A percentile compares a stretch with the other conserved stretches of the same genome.
These are phyloP conservation scores for Danio rerio DNA, from an alignment of 2,113 vertebrate species.

Conservation along the genomic window DNA sequence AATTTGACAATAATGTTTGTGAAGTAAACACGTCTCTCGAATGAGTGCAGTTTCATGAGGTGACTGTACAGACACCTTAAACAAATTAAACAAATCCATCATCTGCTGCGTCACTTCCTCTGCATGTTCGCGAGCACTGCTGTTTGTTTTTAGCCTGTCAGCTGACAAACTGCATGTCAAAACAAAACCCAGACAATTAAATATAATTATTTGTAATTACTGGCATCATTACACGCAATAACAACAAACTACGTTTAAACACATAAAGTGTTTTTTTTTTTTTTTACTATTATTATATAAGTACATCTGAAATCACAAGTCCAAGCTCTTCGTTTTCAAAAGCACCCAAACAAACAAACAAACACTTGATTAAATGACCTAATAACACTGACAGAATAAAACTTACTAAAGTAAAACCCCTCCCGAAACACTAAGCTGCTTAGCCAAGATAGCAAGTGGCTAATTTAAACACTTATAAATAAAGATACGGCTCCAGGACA, in stretches of 20 bases:
- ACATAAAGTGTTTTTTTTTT: no score
- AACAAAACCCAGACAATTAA: background rate
- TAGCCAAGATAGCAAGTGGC: constrained; percentile 17
- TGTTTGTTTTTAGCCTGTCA: constrained; percentile 42
- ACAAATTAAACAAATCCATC: constrained; percentile 16
- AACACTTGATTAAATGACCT: background rate
- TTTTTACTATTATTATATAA: background rate
- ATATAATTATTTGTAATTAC: background rate
- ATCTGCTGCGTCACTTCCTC: constrained; percentile 35
- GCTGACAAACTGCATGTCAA: constrained; percentile 28
- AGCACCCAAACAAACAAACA: background rate
- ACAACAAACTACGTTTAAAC: background rate
- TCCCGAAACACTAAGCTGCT: constrained; percentile 19
- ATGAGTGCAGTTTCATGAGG: background rate
- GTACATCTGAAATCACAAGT: background rate
- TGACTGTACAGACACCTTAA: background rate
- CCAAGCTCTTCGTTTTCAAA: background rate
- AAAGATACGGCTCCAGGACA: background rate
- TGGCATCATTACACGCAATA: background rate
- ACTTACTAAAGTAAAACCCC: background rate
- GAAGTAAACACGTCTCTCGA: no score
- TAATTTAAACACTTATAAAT: constrained; percentile 10
- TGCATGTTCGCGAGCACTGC: constrained; percentile 17
- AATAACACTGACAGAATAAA: background rate
- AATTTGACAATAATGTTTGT: no score